A percentile compares a stretch with the other conserved stretches of the same genome.
phyloP scores from a whole-genome alignment of 2,797 vertebrate genomes.

The Oryzias sinensis region DNA sequence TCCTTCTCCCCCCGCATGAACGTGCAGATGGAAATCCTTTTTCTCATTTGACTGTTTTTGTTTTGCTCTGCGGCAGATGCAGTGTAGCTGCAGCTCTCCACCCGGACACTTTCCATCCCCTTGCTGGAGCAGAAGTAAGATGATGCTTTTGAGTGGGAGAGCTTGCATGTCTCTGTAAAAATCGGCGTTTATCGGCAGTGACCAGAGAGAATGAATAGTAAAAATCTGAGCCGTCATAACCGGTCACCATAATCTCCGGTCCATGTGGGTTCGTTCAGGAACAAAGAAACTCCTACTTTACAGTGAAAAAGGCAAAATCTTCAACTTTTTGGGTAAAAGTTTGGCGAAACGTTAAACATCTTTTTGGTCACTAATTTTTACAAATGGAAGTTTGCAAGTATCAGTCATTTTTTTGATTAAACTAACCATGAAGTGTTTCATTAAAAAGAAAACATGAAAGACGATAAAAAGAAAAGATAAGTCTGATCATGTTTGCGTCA shows the following conservation, averaged over 20 bases:
- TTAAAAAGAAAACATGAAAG: no score
- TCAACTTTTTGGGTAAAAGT: no score
- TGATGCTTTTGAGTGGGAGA: constrained; percentile 27
- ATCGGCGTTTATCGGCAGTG: constrained; percentile 18
- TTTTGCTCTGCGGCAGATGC: constrained; percentile 67
- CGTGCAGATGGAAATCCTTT: background rate
- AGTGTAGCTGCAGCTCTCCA: constrained; percentile 69
- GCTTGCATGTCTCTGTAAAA: constrained; percentile 10
- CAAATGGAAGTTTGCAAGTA: no score
- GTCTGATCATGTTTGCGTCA: no score
- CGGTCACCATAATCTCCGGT: background rate
- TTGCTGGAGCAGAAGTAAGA: constrained; percentile 77
- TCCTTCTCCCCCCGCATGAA: background rate
- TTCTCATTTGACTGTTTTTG: background rate
- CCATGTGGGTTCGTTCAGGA: background rate
- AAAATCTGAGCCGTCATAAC: constrained; percentile 2
- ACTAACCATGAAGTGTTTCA: no score
- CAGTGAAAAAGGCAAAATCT: background rate
- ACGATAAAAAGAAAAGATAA: no score
- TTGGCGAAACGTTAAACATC: no score
- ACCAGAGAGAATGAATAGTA: background rate
- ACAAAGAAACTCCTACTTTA: background rate
- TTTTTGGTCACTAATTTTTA: no score
- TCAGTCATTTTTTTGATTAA: no score
- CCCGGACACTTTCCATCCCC: constrained; percentile 60